A percentile compares a stretch with the other conserved stretches of the same genome.
Conservation (phyloP, 2,113 vertebrate genomes). For the Rallus limicola region DNA sequence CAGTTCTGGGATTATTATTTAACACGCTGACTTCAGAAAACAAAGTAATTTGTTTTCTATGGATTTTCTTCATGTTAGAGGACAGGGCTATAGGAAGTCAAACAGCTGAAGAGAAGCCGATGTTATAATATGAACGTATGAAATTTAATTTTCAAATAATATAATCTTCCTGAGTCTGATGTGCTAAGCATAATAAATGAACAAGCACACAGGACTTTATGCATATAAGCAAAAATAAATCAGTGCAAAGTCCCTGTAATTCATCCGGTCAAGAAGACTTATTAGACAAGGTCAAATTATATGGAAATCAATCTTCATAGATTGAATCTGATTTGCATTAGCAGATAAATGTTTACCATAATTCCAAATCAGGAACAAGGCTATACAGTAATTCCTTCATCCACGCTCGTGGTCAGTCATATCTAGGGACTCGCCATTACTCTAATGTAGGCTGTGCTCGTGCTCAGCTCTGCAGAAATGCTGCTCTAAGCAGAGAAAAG, state of each 20-base stretch:
- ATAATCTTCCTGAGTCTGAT: not conserved
- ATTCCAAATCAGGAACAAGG: conserved; percentile 49
- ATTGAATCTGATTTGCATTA: conserved; percentile 47
- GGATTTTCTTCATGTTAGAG: not conserved
- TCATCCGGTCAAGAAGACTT: conserved; percentile 56
- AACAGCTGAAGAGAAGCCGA: not conserved
- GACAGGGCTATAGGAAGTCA: not conserved
- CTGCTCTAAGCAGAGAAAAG: not conserved
- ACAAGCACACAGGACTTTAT: conserved; percentile 6
- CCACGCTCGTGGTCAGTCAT: rapidly evolving
- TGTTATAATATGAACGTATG: not conserved
- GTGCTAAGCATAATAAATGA: conserved; percentile 52
- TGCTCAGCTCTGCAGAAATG: not conserved
- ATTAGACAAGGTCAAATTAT: conserved; percentile 62
- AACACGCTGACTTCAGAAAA: not conserved
- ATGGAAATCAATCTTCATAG: conserved; percentile 36
- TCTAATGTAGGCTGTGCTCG: not conserved
- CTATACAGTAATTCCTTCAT: conserved; percentile 33
- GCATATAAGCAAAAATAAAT: conserved; percentile 62
- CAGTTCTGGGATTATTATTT: not conserved
- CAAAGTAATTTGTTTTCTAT: not conserved
- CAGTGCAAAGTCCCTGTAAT: conserved; percentile 39
- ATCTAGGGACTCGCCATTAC: not conserved
- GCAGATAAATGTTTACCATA: conserved; percentile 62
- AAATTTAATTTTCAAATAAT: conserved; percentile 42